Evolutionary conservation across 2,797 vertebrate species (phyloP).

Genomic region (Amblyopsis hoosieri): DNA sequence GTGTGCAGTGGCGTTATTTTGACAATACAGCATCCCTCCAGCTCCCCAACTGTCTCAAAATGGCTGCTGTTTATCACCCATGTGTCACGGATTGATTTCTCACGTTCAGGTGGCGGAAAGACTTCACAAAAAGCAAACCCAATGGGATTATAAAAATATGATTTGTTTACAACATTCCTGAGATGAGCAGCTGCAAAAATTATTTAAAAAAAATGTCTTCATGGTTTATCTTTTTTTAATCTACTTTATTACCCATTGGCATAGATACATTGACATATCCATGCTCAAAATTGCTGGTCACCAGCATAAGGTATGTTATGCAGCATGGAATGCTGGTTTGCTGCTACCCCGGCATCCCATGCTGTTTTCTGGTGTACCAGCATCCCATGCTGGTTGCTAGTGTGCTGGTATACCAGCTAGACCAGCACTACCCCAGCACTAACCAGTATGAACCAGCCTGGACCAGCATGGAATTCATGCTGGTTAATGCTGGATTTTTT

Average conservation of each 20-base stretch:
- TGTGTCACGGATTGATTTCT: slow-evolving; percentile 3
- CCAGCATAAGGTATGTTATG: no score
- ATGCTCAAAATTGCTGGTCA: no score
- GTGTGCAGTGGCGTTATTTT: slow-evolving; percentile 30
- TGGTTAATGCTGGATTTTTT: no score
- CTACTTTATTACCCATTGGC: not conserved
- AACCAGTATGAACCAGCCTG: no score
- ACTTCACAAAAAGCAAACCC: not conserved
- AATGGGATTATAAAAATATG: not conserved
- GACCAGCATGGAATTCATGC: no score
- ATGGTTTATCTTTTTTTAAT: not conserved
- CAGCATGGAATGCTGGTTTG: no score
- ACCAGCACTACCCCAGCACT: no score
- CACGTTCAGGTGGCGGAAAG: not conserved
- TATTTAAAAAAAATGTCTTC: not conserved
- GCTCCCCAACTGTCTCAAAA: slow-evolving; percentile 34
- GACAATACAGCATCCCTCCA: slow-evolving; percentile 37
- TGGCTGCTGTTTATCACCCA: slow-evolving; percentile 32
- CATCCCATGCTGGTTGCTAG: no score
- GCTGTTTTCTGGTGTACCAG: no score
- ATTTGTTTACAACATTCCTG: slow-evolving; percentile 7
- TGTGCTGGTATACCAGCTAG: no score
- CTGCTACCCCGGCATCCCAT: no score
- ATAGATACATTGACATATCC: not conserved
- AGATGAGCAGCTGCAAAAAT: not conserved